Evolutionary conservation across 2,113 vertebrate species (phyloP).

Genomic region (Elephas maximus): DNA sequence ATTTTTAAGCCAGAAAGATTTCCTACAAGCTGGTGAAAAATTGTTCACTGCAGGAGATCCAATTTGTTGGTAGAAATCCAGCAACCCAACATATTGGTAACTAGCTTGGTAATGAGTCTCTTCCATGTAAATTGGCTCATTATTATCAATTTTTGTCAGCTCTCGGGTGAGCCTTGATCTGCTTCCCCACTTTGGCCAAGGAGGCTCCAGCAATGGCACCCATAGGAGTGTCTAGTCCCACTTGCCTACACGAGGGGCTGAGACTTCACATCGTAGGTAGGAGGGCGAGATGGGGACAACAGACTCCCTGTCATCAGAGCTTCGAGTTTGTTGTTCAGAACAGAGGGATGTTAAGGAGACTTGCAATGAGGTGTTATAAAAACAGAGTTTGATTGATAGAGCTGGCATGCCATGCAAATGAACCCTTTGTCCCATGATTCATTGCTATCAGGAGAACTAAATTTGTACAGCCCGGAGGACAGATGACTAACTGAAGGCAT

Average conservation of each 20-base stretch:
- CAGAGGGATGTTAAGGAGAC: constrained; percentile 79
- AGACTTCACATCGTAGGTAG: not conserved
- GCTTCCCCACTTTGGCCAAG: constrained; percentile 19
- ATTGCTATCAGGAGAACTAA: constrained; percentile 76
- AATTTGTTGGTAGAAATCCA: constrained; percentile 71
- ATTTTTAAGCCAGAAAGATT: constrained; percentile 67
- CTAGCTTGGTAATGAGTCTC: constrained; percentile 45
- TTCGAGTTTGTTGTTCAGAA: constrained; percentile 71
- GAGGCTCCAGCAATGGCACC: not conserved
- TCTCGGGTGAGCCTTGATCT: constrained; percentile 46
- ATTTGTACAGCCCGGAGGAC: constrained; percentile 77
- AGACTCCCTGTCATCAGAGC: constrained; percentile 14
- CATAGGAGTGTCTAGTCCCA: not conserved
- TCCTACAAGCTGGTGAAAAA: constrained; percentile 64
- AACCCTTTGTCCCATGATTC: constrained; percentile 75
- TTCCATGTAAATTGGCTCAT: constrained; percentile 64
- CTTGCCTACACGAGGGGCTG: not conserved
- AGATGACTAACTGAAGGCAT: constrained; percentile 74
- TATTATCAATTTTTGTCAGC: constrained; percentile 71
- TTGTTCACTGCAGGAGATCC: constrained; percentile 54
- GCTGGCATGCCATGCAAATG: constrained; percentile 74
- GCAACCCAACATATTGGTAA: constrained; percentile 12
- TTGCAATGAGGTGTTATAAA: constrained; percentile 80
- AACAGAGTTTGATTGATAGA: constrained; percentile 82
- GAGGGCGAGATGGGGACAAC: not conserved